phyloP scores from a whole-genome alignment of 2,113 vertebrate genomes.

The Natator depressus region DNA sequence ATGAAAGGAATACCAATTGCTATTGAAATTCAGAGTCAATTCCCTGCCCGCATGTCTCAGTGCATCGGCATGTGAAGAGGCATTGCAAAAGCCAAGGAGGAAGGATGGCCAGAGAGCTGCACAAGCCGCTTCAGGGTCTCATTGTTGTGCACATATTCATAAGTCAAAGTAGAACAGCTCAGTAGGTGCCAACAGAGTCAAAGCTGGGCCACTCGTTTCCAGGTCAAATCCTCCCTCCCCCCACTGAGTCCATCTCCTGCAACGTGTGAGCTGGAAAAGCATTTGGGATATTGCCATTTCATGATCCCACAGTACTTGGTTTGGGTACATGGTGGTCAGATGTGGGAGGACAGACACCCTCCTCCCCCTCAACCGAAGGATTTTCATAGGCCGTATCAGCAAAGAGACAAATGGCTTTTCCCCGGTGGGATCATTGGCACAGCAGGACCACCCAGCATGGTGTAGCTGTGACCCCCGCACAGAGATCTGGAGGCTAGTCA shows the following conservation, averaged over 20 bases:
- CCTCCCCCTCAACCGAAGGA: background rate
- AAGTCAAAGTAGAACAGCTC: background rate
- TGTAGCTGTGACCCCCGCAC: background rate
- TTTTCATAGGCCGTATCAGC: background rate
- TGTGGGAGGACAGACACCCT: too few species aligned
- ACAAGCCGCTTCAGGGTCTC: background rate
- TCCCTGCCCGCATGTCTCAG: background rate
- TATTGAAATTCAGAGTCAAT: background rate
- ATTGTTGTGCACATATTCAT: background rate
- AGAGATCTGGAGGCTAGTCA: background rate
- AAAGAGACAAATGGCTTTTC: background rate
- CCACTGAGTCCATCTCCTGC: background rate
- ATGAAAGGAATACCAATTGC: background rate
- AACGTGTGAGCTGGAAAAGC: background rate
- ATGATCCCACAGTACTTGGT: background rate
- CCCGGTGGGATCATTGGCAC: background rate
- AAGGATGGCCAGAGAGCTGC: background rate
- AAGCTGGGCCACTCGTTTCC: background rate
- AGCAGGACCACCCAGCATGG: background rate
- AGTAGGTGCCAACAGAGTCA: background rate
- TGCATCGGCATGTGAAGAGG: background rate
- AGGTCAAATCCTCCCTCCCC: background rate
- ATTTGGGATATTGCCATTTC: background rate
- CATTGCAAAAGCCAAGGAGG: background rate
- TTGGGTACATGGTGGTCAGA: too few species aligned